A percentile compares a stretch with the other conserved stretches of the same genome.
These are phyloP conservation scores for Amblyraja radiata DNA, from an alignment of 2,797 vertebrate genomes.

Conservation along the genomic window DNA sequence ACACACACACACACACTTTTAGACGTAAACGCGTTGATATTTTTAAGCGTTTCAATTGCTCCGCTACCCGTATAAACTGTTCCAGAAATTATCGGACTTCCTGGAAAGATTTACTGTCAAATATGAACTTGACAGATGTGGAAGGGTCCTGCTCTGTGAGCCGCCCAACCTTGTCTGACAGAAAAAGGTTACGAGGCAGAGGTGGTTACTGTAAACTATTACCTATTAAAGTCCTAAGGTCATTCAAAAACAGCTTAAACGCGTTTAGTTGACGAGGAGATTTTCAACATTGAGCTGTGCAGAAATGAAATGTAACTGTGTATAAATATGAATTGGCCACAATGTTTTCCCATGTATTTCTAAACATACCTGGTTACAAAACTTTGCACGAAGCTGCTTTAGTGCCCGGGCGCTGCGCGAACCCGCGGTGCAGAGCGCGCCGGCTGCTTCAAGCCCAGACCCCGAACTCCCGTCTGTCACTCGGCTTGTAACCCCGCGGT, in stretches of 20 bases:
- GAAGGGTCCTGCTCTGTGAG: background rate
- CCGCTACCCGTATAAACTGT: background rate
- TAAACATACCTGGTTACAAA: background rate
- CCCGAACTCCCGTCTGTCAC: background rate
- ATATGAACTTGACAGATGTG: background rate
- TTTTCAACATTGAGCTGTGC: background rate
- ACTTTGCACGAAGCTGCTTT: background rate
- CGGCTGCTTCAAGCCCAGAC: too few relatives aligned
- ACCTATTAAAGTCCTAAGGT: background rate
- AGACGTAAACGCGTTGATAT: background rate
- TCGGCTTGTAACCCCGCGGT: too few relatives aligned
- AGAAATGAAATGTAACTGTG: background rate
- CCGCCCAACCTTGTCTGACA: background rate
- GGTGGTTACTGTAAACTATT: background rate
- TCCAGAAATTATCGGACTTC: background rate
- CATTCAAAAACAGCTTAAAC: background rate
- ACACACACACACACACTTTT: too few relatives aligned
- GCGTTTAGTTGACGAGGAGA: background rate
- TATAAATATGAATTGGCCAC: background rate
- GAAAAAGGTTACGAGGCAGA: background rate
- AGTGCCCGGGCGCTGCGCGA: too few relatives aligned
- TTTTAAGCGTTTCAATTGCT: background rate
- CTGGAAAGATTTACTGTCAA: background rate
- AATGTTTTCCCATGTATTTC: background rate
- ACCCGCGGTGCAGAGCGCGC: too few relatives aligned